Evolutionary conservation across 2,113 vertebrate genomes (phyloP).

Genomic region (Cyphomyrus discorhynchus): DNA sequence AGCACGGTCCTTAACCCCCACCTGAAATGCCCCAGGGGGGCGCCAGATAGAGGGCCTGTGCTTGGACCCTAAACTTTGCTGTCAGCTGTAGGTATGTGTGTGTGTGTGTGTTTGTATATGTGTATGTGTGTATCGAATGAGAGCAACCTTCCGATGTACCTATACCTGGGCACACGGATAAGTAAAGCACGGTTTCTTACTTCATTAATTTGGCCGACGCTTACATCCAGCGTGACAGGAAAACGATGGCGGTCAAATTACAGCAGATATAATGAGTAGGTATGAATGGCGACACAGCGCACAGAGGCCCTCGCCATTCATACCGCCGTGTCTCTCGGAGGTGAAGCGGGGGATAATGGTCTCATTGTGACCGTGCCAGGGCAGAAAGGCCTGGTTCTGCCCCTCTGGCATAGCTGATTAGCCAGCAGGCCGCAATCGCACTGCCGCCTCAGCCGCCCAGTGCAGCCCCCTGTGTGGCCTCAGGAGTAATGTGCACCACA

Average conservation of each 20-base stretch:
- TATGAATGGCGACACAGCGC: background rate
- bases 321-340: background rate
- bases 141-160: background rate
- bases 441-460: background rate
- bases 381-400: background rate
- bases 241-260: background rate
- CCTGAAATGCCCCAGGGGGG: background rate
- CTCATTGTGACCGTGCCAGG: constrained; percentile 11
- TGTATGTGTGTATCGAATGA: background rate
- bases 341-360: background rate
- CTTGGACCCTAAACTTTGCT: background rate
- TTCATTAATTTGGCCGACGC: background rate
- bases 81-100: too few species aligned
- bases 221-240: background rate
- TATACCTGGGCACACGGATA: background rate
- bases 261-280: background rate
- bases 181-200: background rate
- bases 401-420: constrained; percentile 9
- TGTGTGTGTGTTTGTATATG: too few species aligned
- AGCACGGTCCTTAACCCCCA: background rate
- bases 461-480: background rate
- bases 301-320: too few species aligned
- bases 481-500: constrained; percentile 1
- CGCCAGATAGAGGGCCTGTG: background rate
- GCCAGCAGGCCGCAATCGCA: constrained; percentile 13